phyloP scores from a whole-genome alignment of 2,113 vertebrate genomes.

The Columba livia region DNA sequence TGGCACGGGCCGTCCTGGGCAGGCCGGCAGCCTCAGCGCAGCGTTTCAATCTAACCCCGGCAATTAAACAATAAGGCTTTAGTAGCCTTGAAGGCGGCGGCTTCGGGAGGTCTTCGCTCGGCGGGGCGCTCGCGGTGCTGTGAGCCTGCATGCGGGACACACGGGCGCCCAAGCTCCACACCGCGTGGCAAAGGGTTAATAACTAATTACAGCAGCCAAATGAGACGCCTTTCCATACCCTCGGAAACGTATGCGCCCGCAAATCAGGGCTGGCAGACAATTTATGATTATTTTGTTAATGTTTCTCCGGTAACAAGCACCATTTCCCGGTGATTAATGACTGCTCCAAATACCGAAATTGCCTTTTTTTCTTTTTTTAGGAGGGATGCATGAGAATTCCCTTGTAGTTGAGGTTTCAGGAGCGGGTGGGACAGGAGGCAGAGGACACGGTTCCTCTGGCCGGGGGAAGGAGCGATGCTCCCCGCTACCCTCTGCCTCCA shows the following conservation, averaged over 20 bases:
- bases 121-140: too few relatives aligned
- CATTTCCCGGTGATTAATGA: slow-evolving; percentile 55
- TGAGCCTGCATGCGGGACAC: too few relatives aligned
- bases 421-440: not conserved
- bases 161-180: accelerated
- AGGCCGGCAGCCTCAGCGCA: not conserved
- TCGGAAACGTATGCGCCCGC: not conserved
- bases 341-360: not conserved
- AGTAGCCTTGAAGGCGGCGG: not conserved
- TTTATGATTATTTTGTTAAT: slow-evolving; percentile 67
- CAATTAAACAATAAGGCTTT: not conserved
- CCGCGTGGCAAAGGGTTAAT: not conserved
- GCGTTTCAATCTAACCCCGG: not conserved
- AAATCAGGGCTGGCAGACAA: slow-evolving; percentile 49
- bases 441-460: not conserved
- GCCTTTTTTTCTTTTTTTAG: not conserved
- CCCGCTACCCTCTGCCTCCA: not conserved
- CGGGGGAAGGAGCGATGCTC: not conserved
- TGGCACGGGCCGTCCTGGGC: not conserved
- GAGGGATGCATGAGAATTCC: not conserved
- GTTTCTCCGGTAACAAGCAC: slow-evolving; percentile 51
- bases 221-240: not conserved
- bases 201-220: slow-evolving; percentile 14
- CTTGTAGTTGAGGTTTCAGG: not conserved
- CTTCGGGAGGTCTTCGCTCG: not conserved